Evolutionary conservation across 2,888 invertebrate species (phyloP), one percentile per base, ranked within the genome.

Genomic region (Asteroscopus sphinx): DNA sequence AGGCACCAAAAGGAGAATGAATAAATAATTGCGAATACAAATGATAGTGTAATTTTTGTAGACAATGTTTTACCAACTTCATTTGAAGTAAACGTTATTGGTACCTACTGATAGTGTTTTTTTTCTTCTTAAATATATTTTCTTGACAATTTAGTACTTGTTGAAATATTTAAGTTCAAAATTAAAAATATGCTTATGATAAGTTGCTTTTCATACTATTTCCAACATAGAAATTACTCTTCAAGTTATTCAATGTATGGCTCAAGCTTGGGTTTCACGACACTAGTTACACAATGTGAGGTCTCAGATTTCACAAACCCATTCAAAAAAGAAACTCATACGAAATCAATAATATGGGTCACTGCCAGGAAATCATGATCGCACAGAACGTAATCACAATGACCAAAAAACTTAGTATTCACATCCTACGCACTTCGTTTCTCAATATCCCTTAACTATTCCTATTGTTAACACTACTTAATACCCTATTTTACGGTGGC

Each of bases 281-380:
- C 11, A 9, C 8, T 21, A 28, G 2, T 28, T 28, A 9, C 28
- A 11, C 9, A 28, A 28, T 3, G 13, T 3, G 26, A 21, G 26
- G 6, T 8, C 26, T 9, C n/a, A 16, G 26, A 32, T 45, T 21
- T 45, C 45, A 33, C 45, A 9, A 36, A 12, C 3, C 36, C 16
- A 47, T 28, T 28, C 28, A 47, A 17, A 36, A 35, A 35, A 15
- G 1, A 41, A 21, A 39, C 15, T 32, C 13, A 36, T 25, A 13
- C 16, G 37, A 35, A 16, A 0, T 8, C 13, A 51, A 41, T 25
- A 36, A 64, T 42, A 64, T 69, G 40, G 69, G 65, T 57, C 68
- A 68, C 3, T 21, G 44, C n/a, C 59, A 69, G 69, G 69, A 69
- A 51, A 60, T 54, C 65, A 69, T 65, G 69, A 36, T 9, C 35